Base-by-base conservation (phyloP, 2,888 invertebrate species). In the Aricia artaxerxes region DNA sequence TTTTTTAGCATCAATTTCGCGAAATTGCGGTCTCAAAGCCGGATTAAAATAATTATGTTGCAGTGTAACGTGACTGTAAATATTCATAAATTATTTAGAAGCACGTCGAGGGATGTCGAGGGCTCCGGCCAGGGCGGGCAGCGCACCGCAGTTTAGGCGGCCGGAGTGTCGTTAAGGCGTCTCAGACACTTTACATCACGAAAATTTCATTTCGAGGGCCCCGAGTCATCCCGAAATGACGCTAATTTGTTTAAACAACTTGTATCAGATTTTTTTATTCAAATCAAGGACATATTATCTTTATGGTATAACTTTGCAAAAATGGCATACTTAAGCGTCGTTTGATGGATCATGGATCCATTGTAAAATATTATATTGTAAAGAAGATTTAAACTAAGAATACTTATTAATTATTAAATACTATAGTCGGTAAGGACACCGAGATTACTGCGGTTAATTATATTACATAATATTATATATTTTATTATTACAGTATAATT, bases 21-120 rank as follows among this genome's bases (percentile, higher is more conserved):
- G 83, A 90, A 91, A 92, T 90, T 88, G 86, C 89, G 87, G 85
- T 90, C 90, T 88, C 86, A 84, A 87, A 88, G 88, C 88, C 86
- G 89, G 90, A 92, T 92, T 92, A 91, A 91, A 92, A 91, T 92
- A 92, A 92, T 91, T 89, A 90, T 87, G 89, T 88, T 90, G 85
- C 88, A 89, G 91, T 91, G 87, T 91, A 88, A 89, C 88, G 88
- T 90, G 88, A 88, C 88, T 88, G 90, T 92, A 91, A 91, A 93
- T 92, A 92, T 92, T 92, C 90, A 92, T 91, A 90, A 92, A 92
- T 92, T 92, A 92, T 91, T 91, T 88, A 89, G 89, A 90, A 91
- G 89, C 91, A 91, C 89, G 24, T 24, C 24, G 24, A 24, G 24
- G 24, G 24, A 24, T 24, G 24, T 24, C 24, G 89, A 91, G 91